Evolutionary conservation across 2,888 invertebrate species (phyloP).

Genomic region (Drosophila diplacantha): DNA sequence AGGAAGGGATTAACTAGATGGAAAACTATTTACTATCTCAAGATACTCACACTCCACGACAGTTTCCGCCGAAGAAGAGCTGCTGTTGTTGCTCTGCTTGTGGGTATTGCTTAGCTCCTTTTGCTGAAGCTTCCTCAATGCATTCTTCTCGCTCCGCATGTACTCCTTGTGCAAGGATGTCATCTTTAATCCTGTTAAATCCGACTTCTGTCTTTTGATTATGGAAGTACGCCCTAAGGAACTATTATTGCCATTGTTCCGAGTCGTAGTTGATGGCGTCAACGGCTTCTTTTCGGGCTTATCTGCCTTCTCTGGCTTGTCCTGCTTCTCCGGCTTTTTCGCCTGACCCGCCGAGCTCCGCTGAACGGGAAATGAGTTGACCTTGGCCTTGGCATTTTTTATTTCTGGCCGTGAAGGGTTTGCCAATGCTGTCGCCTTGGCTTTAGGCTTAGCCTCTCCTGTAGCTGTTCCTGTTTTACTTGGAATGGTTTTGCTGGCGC

Average conservation of each 20-base stretch:
- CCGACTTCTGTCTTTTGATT: slow-evolving; percentile 81
- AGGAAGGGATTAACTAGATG: not conserved
- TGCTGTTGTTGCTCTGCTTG: slow-evolving; percentile 38
- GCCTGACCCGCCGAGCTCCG: slow-evolving; percentile 31
- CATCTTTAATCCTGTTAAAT: slow-evolving; percentile 81
- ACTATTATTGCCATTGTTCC: slow-evolving; percentile 34
- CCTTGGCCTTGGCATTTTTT: slow-evolving; percentile 76
- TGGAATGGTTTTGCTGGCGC: slow-evolving; percentile 12
- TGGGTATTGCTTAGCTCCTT: slow-evolving; percentile 51
- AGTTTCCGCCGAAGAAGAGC: slow-evolving; percentile 50
- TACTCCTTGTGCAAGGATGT: slow-evolving; percentile 77
- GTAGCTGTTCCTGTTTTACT: slow-evolving; percentile 1
- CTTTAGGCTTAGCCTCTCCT: slow-evolving; percentile 27
- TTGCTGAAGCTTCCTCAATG: slow-evolving; percentile 59
- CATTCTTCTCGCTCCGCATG: slow-evolving; percentile 76
- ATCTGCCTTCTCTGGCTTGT: slow-evolving; percentile 21
- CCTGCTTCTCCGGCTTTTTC: slow-evolving; percentile 39
- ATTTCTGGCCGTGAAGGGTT: slow-evolving; percentile 69
- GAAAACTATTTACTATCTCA: not conserved
- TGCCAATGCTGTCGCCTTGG: slow-evolving; percentile 2
- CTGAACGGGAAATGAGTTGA: slow-evolving; percentile 72
- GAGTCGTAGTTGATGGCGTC: not conserved
- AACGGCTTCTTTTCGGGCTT: slow-evolving; percentile 24
- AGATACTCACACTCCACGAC: slow-evolving; percentile 57
- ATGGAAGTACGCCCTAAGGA: slow-evolving; percentile 60